Evolutionary conservation across 2,797 vertebrate species (phyloP).

Genomic region (Neomorphus geoffroyi): DNA sequence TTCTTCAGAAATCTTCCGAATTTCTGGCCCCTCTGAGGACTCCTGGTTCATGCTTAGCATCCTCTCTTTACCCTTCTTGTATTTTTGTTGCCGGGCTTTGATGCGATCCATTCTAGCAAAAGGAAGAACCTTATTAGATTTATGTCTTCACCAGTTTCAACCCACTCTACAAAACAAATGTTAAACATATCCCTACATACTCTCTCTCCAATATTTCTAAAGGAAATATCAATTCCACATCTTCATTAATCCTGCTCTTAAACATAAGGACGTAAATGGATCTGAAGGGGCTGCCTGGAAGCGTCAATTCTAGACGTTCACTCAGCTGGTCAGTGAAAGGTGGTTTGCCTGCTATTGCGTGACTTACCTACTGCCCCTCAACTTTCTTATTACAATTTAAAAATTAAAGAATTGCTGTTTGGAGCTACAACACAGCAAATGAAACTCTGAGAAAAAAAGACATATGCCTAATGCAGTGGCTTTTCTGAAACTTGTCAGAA

Average conservation of each 20-base stretch:
- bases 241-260: not conserved
- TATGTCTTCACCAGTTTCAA: not conserved
- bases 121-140: slow-evolving; percentile 15
- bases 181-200: not conserved
- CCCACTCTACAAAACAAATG: not conserved
- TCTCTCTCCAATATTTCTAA: not conserved
- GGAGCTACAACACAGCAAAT: not conserved
- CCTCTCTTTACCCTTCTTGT: slow-evolving; percentile 98
- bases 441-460: not conserved
- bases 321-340: not conserved
- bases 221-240: not conserved
- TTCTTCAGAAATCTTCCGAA: slow-evolving; percentile 83
- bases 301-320: not conserved
- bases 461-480: not conserved
- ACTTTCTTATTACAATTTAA: not conserved
- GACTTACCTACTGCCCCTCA: not conserved
- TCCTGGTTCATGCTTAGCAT: slow-evolving; percentile 92
- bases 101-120: slow-evolving; percentile 96
- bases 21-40: slow-evolving; percentile 84
- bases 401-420: not conserved
- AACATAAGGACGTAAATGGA: not conserved
- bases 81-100: slow-evolving; percentile 97
- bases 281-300: not conserved
- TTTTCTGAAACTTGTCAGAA: not conserved
- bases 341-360: not conserved